These are phyloP conservation scores for Onychorhynchus coronatus DNA, from an alignment of 2,113 vertebrate genomes.

Conservation along the genomic window DNA sequence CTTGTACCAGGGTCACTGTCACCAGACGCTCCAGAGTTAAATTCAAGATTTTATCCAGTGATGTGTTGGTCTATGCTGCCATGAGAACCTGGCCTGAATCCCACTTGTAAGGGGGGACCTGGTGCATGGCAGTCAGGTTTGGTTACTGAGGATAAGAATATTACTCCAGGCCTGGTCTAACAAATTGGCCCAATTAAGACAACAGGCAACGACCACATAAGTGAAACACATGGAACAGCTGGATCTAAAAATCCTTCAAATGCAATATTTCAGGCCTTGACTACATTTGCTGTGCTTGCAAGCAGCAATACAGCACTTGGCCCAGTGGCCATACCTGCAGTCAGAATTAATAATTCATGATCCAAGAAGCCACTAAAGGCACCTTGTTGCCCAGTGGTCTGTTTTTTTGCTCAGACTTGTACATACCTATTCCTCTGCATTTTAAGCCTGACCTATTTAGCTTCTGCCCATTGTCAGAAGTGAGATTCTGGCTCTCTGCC, in stretches of 20 bases:
- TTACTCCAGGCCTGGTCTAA: background rate
- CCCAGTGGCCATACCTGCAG: background rate
- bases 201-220: background rate
- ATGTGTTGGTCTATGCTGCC: background rate
- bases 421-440: background rate
- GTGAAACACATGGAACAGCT: background rate
- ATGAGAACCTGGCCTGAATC: background rate
- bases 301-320: background rate
- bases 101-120: background rate
- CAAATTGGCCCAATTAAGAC: background rate
- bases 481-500: background rate
- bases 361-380: background rate
- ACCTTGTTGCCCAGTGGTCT: background rate
- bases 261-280: background rate
- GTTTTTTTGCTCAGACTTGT: background rate
- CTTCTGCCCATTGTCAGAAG: background rate
- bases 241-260: background rate
- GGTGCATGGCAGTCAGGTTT: background rate
- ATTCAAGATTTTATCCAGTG: background rate
- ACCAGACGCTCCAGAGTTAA: background rate
- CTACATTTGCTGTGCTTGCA: accelerated
- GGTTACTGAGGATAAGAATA: background rate
- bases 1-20: background rate
- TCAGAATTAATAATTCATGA: background rate
- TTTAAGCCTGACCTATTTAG: background rate